Base-by-base conservation (phyloP, 2,888 invertebrate genomes). In the Netelia melanura region DNA sequence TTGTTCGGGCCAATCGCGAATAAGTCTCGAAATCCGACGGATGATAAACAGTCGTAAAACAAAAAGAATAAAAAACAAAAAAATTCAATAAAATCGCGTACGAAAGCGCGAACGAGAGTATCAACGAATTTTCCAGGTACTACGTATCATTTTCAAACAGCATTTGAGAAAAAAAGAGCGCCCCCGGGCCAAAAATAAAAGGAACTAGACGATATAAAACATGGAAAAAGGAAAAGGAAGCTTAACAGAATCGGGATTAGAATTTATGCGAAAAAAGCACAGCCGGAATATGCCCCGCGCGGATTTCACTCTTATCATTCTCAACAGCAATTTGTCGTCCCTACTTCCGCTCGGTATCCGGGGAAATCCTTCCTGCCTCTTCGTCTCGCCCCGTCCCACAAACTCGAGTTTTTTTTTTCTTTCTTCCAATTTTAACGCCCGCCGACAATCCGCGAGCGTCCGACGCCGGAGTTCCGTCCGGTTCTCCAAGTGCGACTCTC, bases 281-380 rank as follows among this genome's bases (percentile, higher is more conserved):
- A 48, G 48, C 3, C 48, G 48, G 58, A 21, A n/a, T 10, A 64
- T 38, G n/a, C 11, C 30, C 38, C 5, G 30, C 3, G 64, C n/a
- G 64, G 64, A 65, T 48, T 48, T n/a, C 8, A 58, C 71, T 77
- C 71, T 82, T 72, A 72, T 72, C 71, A 67, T 56, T 52, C 43
- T 52, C 67, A 25, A n/a, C 56, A 56, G 68, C 68, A 78, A 83
- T 83, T 72, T 78, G 82, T 72, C 61, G 67, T 54, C 67, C 43
- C 71, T 72, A 61, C 48, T 38, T 72, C 23, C 70, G 43, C 43
- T 23, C 17, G n/a, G 21, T 9, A 1, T 68, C 48, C 61, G 58
- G 17, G n/a, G 43, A 83, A 83, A 65, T 71, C 65, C 48, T 82
- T 71, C 71, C 10, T 71, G 21, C 65, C 9, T 54, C n/a, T 68